Percentiles rank a stretch among this genome's conserved stretches.
These are phyloP conservation scores for Cotesia glomerata DNA, from an alignment of 1,140 invertebrate species.

Conservation along the genomic window DNA sequence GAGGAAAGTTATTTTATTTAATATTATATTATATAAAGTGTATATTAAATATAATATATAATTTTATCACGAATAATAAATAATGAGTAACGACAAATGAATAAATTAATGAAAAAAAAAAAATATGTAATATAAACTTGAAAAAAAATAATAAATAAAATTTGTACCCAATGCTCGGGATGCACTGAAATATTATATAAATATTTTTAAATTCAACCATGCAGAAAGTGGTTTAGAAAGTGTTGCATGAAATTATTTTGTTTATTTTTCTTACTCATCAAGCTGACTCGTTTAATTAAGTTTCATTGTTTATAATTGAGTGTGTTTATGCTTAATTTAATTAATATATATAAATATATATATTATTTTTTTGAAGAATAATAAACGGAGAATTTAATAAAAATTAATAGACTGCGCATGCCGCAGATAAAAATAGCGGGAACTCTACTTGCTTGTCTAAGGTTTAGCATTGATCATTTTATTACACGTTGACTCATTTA, in stretches of 20 bases:
- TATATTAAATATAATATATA: background rate
- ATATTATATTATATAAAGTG: background rate
- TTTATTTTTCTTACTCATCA: slow-evolving; percentile 20
- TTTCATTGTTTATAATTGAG: background rate
- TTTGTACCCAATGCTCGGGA: background rate
- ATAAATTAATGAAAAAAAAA: background rate
- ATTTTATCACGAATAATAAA: no score
- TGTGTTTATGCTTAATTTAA: background rate
- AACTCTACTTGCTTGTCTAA: slow-evolving; percentile 10
- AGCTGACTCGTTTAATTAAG: background rate
- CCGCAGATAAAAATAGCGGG: slow-evolving; percentile 24
- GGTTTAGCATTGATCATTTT: background rate
- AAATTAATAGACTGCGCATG: background rate
- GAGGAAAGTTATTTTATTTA: background rate
- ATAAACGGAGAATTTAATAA: background rate
- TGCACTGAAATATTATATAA: slow-evolving; percentile 21
- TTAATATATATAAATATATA: background rate
- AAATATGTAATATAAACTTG: background rate
- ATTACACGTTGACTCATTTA: background rate
- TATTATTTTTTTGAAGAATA: background rate
- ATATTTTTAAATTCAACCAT: slow-evolving; percentile 35
- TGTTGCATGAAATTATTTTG: slow-evolving; percentile 37
- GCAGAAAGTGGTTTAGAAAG: slow-evolving; percentile 57
- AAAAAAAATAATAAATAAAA: background rate
- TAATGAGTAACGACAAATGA: background rate